A percentile compares a stretch with the other conserved stretches of the same genome.
phyloP scores from a whole-genome alignment of 2,113 vertebrate genomes.

The Paradoxurus hermaphroditus region DNA sequence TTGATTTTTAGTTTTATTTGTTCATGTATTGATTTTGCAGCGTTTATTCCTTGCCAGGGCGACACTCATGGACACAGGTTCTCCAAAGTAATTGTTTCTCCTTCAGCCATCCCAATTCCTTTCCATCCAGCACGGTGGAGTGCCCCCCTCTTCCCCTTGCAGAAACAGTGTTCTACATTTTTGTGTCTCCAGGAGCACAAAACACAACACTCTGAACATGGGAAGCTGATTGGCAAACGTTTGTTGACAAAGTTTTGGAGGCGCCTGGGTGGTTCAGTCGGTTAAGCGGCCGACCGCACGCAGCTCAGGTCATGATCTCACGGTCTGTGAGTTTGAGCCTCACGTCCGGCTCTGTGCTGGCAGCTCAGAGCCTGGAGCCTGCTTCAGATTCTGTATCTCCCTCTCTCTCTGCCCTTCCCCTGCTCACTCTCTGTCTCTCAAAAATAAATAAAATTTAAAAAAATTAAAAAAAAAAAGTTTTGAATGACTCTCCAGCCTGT shows the following conservation, averaged over 20 bases:
- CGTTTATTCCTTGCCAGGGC: background rate
- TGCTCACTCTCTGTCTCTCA: too few relatives aligned
- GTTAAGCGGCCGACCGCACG: too few relatives aligned
- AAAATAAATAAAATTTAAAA: too few relatives aligned
- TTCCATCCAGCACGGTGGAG: background rate
- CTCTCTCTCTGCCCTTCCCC: too few relatives aligned
- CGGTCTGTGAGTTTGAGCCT: too few relatives aligned
- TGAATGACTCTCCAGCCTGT: background rate
- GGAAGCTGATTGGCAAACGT: background rate
- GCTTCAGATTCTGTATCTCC: too few relatives aligned
- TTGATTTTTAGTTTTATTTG: background rate
- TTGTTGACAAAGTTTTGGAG: slow-evolving; percentile 30
- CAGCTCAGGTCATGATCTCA: too few relatives aligned
- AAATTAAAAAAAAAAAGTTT: too few relatives aligned
- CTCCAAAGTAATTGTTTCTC: background rate
- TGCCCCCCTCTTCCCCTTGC: background rate
- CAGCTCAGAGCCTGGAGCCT: too few relatives aligned
- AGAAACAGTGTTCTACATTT: slow-evolving; percentile 35
- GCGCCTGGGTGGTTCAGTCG: too few relatives aligned
- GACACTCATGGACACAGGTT: background rate
- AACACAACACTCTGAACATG: background rate
- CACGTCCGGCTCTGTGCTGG: too few relatives aligned
- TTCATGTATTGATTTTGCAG: background rate
- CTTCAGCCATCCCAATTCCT: background rate
- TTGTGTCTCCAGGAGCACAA: background rate